Evolutionary conservation across 2,888 invertebrate species (phyloP).

Genomic region (Acrobasis repandana): DNA sequence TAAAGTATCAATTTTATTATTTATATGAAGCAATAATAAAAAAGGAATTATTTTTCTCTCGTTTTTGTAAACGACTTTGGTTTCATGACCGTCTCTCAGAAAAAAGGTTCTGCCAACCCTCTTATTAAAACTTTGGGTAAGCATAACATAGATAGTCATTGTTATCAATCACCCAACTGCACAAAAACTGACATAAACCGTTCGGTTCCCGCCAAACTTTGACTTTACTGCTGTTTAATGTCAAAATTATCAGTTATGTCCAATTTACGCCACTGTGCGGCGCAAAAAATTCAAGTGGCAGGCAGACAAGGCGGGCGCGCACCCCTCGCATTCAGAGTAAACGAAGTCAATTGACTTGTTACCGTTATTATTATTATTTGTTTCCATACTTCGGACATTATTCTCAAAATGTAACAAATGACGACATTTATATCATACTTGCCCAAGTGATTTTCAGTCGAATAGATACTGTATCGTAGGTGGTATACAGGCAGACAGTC

Average conservation of each 20-base stretch:
- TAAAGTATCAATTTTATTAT: no score
- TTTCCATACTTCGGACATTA: slow-evolving; percentile 37
- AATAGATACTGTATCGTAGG: slow-evolving; percentile 2
- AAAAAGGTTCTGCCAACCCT: not conserved
- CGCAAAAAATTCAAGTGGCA: slow-evolving; percentile 74
- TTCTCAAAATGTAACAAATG: not conserved
- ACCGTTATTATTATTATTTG: slow-evolving; percentile 62
- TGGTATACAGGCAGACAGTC: no score
- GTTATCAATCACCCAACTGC: slow-evolving; percentile 59
- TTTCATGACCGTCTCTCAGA: not conserved
- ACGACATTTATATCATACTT: not conserved
- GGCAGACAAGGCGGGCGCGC: slow-evolving; percentile 49
- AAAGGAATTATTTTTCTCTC: no score
- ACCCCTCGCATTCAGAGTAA: slow-evolving; percentile 45
- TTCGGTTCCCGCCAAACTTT: slow-evolving; percentile 55
- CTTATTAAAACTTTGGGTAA: not conserved
- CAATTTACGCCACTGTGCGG: slow-evolving; percentile 64
- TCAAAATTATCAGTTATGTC: slow-evolving; percentile 75
- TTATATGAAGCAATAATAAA: no score
- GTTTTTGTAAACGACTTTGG: no score
- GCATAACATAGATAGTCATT: slow-evolving; percentile 24
- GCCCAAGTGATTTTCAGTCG: not conserved
- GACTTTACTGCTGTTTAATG: slow-evolving; percentile 78
- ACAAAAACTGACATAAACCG: slow-evolving; percentile 73
- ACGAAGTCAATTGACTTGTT: slow-evolving; percentile 74